These are phyloP conservation scores for Borostomias antarcticus DNA, from an alignment of 2,797 vertebrate species.

Conservation along the genomic window DNA sequence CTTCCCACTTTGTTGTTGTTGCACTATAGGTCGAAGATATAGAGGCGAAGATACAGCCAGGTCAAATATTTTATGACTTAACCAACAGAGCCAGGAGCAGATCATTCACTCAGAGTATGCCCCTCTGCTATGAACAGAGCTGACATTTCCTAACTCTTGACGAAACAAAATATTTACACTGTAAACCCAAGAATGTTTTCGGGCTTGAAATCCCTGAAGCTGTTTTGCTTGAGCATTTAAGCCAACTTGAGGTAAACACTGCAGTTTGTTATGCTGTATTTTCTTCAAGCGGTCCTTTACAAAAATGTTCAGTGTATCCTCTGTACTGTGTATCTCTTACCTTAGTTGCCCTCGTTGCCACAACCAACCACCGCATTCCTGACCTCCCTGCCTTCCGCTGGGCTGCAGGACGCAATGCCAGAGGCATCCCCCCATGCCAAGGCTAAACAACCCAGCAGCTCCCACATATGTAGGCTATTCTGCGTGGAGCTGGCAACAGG, in stretches of 20 bases:
- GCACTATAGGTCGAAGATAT: background rate
- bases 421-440: constrained; percentile 56
- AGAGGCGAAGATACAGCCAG: background rate
- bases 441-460: constrained; percentile 36
- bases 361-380: background rate
- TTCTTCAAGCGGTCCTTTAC: background rate
- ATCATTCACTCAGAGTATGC: background rate
- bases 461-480: constrained; percentile 53
- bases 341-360: background rate
- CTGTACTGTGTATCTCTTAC: background rate
- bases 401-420: constrained; percentile 13
- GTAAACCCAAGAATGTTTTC: constrained; percentile 57
- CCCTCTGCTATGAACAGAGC: constrained; percentile 14
- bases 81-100: background rate
- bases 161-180: constrained; percentile 58
- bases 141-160: constrained; percentile 43
- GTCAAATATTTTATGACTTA: background rate
- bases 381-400: background rate
- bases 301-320: no score
- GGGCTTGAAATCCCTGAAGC: constrained; percentile 40
- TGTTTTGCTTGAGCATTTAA: no score
- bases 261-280: background rate
- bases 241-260: constrained; percentile 20
- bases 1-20: no score
- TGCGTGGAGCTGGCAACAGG: constrained; percentile 48